phyloP scores from a whole-genome alignment of 2,797 vertebrate species.

The Nasua narica region DNA sequence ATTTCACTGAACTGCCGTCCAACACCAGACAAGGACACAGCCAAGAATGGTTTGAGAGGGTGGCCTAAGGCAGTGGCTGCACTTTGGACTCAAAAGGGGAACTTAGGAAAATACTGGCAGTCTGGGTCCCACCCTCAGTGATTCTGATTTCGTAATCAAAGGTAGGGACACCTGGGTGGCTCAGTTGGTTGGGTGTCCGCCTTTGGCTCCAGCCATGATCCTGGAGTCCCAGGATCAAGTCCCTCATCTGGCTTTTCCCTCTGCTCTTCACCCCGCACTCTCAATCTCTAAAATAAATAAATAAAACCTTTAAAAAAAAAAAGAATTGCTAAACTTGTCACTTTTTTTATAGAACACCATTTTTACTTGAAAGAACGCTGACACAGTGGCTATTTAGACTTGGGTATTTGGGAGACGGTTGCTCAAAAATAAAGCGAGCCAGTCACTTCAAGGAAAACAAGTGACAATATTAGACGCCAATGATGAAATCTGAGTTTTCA shows the following conservation, averaged over 20 bases:
- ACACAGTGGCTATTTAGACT: neutral
- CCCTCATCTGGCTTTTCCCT: neutral
- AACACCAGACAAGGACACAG: neutral
- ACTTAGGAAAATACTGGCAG: no score
- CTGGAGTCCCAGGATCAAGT: neutral
- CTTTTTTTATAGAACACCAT: neutral
- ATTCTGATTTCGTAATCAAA: no score
- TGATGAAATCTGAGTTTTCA: constrained; percentile 40
- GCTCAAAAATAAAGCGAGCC: neutral
- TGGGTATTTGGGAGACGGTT: neutral
- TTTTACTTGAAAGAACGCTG: constrained; percentile 35
- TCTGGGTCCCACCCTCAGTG: no score
- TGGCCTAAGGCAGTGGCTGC: neutral
- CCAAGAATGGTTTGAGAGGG: neutral
- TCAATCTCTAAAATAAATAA: neutral
- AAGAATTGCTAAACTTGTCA: neutral
- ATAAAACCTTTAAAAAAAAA: neutral
- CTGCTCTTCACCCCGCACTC: neutral
- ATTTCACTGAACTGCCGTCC: neutral
- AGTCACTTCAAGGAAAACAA: constrained; percentile 4
- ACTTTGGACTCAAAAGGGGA: neutral
- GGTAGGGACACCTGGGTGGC: neutral
- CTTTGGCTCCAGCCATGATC: neutral
- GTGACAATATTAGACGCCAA: neutral
- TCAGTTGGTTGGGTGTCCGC: neutral